These are phyloP conservation scores for Phrynosoma platyrhinos DNA, from an alignment of 2,113 vertebrate genomes.

Conservation along the genomic window DNA sequence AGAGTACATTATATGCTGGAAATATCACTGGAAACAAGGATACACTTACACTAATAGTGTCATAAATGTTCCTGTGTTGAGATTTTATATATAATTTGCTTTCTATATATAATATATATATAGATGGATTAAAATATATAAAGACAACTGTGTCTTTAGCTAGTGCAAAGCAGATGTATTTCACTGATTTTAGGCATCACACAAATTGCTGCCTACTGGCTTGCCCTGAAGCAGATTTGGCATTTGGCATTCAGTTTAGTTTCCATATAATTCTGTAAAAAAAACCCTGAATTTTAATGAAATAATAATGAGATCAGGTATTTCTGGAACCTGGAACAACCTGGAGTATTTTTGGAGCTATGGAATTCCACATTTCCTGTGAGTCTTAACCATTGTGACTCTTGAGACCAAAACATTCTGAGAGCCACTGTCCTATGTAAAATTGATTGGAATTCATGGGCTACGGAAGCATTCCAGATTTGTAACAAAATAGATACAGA, in stretches of 20 bases:
- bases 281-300: constrained; percentile 13
- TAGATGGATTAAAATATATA: not conserved
- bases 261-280: constrained; percentile 27
- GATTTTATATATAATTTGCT: constrained; percentile 6
- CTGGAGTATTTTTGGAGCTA: not conserved
- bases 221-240: constrained; percentile 1
- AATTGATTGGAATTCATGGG: constrained; percentile 18
- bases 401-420: not conserved
- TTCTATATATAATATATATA: too few relatives aligned
- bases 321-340: not conserved
- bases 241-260: not conserved
- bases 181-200: constrained; percentile 7
- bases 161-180: constrained; percentile 29
- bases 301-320: not conserved
- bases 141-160: not conserved
- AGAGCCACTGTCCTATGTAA: not conserved
- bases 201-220: not conserved
- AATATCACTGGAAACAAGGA: constrained; percentile 53
- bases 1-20: constrained; percentile 51
- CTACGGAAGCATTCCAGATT: not conserved
- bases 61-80: constrained; percentile 35
- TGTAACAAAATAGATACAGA: constrained; percentile 1
- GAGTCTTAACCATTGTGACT: not conserved
- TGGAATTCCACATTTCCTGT: constrained; percentile 29
- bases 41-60: constrained; percentile 33